These are phyloP conservation scores for Stylophora pistillata DNA, from an alignment of 64 coral and sea anemone genomes.

Conservation along the genomic window DNA sequence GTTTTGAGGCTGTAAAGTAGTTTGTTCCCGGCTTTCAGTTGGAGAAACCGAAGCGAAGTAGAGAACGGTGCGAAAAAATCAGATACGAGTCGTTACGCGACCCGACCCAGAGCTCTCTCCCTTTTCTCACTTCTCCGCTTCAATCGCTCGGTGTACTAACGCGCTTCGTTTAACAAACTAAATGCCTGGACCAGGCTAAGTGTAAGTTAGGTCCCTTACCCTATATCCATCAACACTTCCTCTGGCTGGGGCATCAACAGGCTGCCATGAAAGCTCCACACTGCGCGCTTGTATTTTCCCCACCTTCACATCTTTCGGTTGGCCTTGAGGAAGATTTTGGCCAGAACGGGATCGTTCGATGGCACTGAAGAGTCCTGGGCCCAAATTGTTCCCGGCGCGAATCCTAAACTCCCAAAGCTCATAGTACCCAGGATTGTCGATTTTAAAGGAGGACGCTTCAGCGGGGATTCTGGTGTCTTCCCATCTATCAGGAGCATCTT, in stretches of 20 bases:
- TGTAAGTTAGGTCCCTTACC: conserved; percentile 23
- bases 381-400: conserved; percentile 40
- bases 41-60: no score
- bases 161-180: no score
- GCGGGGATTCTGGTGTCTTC: not conserved
- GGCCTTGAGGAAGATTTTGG: conserved; percentile 51
- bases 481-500: not conserved
- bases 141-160: no score
- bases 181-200: no score
- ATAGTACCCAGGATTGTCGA: conserved; percentile 69
- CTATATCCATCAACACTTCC: conserved; percentile 90
- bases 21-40: no score
- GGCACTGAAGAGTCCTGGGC: conserved; percentile 40
- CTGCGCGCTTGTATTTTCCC: conserved; percentile 38
- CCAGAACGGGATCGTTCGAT: conserved; percentile 53
- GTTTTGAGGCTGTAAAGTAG: no score
- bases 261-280: conserved; percentile 64
- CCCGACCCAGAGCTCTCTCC: no score
- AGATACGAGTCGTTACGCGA: no score
- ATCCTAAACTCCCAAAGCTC: conserved; percentile 73
- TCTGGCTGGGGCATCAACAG: conserved; percentile 14
- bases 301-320: conserved; percentile 25
- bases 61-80: no score
- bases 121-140: no score
- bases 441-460: not conserved